Conservation (phyloP, 2,888 invertebrate species). For the Trisateles emortualis region DNA sequence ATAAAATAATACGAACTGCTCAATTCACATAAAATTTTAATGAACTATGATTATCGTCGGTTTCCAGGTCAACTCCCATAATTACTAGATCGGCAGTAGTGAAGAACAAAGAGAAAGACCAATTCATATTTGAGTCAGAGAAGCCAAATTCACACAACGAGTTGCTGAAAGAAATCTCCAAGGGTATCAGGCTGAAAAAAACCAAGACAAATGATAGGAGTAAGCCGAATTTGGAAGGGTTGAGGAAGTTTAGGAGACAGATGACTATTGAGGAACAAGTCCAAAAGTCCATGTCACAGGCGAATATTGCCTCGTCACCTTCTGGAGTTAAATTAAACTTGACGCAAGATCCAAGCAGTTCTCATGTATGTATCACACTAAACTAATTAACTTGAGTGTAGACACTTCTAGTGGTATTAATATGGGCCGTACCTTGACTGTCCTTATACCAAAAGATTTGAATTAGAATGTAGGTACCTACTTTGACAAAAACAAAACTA, state of each 20-base stretch:
- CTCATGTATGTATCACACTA: conserved; percentile 38
- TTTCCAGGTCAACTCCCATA: conserved; percentile 87
- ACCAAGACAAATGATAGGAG: conserved; percentile 95
- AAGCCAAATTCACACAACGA: conserved; percentile 92
- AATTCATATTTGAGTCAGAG: conserved; percentile 96
- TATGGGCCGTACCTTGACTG: too few species aligned
- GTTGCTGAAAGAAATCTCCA: conserved; percentile 93
- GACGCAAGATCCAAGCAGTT: conserved; percentile 60
- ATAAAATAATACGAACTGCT: too few species aligned
- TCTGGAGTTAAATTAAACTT: conserved; percentile 67
- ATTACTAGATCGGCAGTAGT: conserved; percentile 85
- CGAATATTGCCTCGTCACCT: conserved; percentile 85
- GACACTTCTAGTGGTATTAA: neutral
- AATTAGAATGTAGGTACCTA: too few species aligned
- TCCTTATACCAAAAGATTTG: too few species aligned
- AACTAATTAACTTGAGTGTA: conserved; percentile 8
- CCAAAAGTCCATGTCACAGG: conserved; percentile 92
- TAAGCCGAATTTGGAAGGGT: conserved; percentile 93
- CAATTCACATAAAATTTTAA: too few species aligned
- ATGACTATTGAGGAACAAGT: conserved; percentile 96
- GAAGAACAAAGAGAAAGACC: conserved; percentile 90
- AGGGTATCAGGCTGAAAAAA: conserved; percentile 91
- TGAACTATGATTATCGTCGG: too few species aligned
- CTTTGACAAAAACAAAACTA: too few species aligned
- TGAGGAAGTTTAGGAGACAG: conserved; percentile 95